These are phyloP conservation scores for Tetramorium parvispinum DNA, from an alignment of 1,140 invertebrate species.

Conservation along the genomic window DNA sequence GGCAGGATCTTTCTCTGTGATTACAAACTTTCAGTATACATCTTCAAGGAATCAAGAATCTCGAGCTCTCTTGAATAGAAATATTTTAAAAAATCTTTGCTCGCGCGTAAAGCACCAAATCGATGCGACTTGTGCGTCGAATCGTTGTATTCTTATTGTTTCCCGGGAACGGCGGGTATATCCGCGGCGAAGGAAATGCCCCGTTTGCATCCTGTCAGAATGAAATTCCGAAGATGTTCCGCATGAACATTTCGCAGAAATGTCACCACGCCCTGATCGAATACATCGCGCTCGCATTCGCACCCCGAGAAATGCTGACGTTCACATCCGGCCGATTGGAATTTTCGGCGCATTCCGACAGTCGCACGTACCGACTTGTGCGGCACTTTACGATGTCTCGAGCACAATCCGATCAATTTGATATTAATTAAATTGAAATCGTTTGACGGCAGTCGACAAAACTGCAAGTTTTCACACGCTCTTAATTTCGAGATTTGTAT, in stretches of 20 bases:
- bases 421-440: background rate
- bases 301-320: constrained; percentile 24
- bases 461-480: background rate
- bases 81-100: constrained; percentile 48
- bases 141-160: constrained; percentile 8
- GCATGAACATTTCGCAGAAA: constrained; percentile 33
- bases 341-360: constrained; percentile 23
- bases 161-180: background rate
- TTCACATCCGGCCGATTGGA: constrained; percentile 32
- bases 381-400: background rate
- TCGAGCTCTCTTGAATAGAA: constrained; percentile 46
- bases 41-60: constrained; percentile 56
- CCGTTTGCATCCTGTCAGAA: constrained; percentile 41
- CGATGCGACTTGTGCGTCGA: background rate
- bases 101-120: background rate
- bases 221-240: constrained; percentile 45
- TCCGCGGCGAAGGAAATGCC: background rate
- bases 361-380: background rate
- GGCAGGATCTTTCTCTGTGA: constrained; percentile 53
- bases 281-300: constrained; percentile 28
- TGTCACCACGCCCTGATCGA: constrained; percentile 31
- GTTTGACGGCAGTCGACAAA: background rate
- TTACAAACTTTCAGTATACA: constrained; percentile 72
- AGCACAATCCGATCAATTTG: background rate
- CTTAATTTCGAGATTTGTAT: background rate